These are phyloP conservation scores for Phengaris alcon DNA, from an alignment of 2,888 invertebrate genomes.

Conservation along the genomic window DNA sequence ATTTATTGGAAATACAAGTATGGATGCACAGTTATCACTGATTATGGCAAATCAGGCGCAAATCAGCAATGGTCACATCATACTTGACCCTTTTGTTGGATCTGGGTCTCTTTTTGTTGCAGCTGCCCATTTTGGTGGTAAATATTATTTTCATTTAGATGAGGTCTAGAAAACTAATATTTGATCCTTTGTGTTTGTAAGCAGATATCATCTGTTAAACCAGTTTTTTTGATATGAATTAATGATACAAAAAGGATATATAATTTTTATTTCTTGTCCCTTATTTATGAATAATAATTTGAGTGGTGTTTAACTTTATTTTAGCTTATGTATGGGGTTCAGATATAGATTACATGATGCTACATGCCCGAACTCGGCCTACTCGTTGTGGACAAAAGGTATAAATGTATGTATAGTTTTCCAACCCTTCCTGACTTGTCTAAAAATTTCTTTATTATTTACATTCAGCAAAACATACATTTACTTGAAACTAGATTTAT, in stretches of 20 bases:
- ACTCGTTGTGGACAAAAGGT: constrained; percentile 88
- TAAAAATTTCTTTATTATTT: background rate
- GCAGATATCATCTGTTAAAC: too few species aligned
- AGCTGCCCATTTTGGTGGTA: constrained; percentile 92
- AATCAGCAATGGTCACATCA: constrained; percentile 84
- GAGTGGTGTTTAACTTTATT: constrained; percentile 32
- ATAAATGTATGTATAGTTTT: constrained; percentile 65
- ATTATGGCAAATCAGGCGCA: constrained; percentile 97
- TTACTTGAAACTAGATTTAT: background rate
- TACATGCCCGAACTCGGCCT: constrained; percentile 91
- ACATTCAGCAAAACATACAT: background rate
- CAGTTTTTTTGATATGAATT: too few species aligned
- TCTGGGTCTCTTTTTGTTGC: constrained; percentile 91
- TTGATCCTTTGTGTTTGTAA: background rate
- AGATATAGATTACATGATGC: constrained; percentile 96
- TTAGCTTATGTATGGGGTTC: constrained; percentile 88
- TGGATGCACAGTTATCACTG: constrained; percentile 97
- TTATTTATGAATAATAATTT: background rate
- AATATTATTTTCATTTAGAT: constrained; percentile 22
- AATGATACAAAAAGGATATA: background rate
- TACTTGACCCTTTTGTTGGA: constrained; percentile 97
- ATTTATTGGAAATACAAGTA: constrained; percentile 99
- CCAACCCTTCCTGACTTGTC: constrained; percentile 33
- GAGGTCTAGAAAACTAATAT: background rate
- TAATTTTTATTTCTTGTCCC: background rate